Conservation (phyloP, 2,888 invertebrate genomes). For the Orgyia antiqua region DNA sequence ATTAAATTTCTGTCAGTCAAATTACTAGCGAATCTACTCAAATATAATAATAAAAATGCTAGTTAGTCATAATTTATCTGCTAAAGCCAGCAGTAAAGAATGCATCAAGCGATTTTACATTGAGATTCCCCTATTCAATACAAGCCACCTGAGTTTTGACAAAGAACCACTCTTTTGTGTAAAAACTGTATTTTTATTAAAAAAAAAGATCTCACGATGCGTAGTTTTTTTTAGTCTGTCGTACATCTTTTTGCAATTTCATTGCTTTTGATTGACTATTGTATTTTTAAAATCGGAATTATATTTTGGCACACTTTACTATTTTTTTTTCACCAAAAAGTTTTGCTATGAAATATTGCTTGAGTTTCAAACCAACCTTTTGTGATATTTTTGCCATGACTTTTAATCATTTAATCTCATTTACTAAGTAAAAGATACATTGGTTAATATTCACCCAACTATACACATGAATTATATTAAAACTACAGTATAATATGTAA, state of each 20-base stretch:
- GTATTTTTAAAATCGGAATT: slow-evolving; percentile 21
- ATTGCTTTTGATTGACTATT: slow-evolving; percentile 43
- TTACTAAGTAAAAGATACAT: no score
- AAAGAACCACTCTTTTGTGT: slow-evolving; percentile 45
- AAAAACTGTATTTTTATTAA: slow-evolving; percentile 36
- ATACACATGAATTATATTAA: no score
- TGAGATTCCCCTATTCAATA: slow-evolving; percentile 35
- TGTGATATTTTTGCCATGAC: no score
- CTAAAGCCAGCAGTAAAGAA: slow-evolving; percentile 10
- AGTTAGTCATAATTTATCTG: slow-evolving; percentile 16
- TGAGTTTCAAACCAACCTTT: no score
- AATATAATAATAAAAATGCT: no score
- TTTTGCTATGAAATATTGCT: no score
- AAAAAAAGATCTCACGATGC: slow-evolving; percentile 60
- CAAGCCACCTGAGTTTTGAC: slow-evolving; percentile 54
- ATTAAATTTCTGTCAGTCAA: no score
- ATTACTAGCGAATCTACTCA: no score
- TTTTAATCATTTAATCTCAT: no score
- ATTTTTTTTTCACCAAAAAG: slow-evolving; percentile 7
- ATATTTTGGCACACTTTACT: slow-evolving; percentile 16
- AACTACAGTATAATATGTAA: no score
- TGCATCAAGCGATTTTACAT: slow-evolving; percentile 20
- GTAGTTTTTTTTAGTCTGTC: slow-evolving; percentile 46
- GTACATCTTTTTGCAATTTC: slow-evolving; percentile 36
- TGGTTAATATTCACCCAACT: no score